Evolutionary conservation across 2,888 invertebrate genomes (phyloP), one percentile per base, ranked within the genome.

Genomic region (Ceraclea dissimilis): DNA sequence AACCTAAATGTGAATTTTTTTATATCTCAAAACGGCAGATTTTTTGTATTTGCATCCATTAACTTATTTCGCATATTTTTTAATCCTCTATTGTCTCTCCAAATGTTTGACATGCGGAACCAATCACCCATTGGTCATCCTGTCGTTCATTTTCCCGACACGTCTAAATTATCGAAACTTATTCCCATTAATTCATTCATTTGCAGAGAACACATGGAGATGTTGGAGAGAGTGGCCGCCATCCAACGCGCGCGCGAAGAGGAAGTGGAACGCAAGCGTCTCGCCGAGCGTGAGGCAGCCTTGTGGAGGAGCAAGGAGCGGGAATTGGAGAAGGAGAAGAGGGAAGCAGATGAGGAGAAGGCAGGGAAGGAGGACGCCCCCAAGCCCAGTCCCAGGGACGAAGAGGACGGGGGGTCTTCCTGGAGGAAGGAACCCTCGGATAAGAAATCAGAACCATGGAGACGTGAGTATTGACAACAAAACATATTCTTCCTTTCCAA

Each of bases 221-320:
- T 82, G 75, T 68, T 85, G 44, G 85, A 86, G 34, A 79, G 83
- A 50, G 75, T 77, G 0, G 83, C 83, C 2, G 85, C 84, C 16
- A 83, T 82, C 63, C 80, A 79, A 1, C 77, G 84, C 43, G 84
- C 82, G 16, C 83, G 83, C 64, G 87, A 90, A 59, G 88, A 86
- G 6, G 88, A 88, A 63, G 79, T 86, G 0, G 83, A 84, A 49
- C 79, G 82, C 2, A 83, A 81, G 64, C 70, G 85, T 13, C 76
- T 76, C 54, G 81, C 81, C 60, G 76, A 79, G 56, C 69, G 69
- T n/a, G 73, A 76, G 5, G 48, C 57, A 6, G 49, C 55, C 6
- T n/a, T 48, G 2, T 46, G 46, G 68, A 68, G 56, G 57, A 69
- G 44, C 62, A 26, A 19, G 67, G 68, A 54, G 58, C 68, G 47